Conservation (phyloP, 2,888 invertebrate species). For the Zaprionus obscuricornis region DNA sequence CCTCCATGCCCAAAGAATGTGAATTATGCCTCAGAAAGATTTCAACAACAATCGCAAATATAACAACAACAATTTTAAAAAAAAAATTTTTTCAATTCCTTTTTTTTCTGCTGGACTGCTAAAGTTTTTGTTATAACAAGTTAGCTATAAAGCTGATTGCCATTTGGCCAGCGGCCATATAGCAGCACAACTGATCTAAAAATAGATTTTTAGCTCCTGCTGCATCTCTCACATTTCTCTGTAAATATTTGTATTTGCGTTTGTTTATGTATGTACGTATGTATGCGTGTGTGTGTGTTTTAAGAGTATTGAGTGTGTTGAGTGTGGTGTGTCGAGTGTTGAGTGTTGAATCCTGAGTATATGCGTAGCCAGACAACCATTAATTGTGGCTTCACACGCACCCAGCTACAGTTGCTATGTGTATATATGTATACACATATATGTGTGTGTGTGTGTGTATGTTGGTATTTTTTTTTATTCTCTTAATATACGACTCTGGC, state of each 20-base stretch:
- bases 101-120: no score
- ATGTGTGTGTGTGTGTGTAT: no score
- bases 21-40: constrained; percentile 7
- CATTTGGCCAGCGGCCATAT: constrained; percentile 34
- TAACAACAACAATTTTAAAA: constrained; percentile 11
- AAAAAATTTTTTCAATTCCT: constrained; percentile 28
- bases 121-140: constrained; percentile 40
- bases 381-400: constrained; percentile 26
- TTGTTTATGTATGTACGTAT: not conserved
- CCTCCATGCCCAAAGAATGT: not conserved
- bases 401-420: no score
- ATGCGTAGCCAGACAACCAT: constrained; percentile 10
- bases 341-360: no score
- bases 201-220: constrained; percentile 37
- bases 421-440: no score
- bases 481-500: no score
- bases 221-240: not conserved
- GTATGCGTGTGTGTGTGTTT: not conserved
- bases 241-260: not conserved
- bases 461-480: no score
- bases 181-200: constrained; percentile 12
- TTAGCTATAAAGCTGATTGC: constrained; percentile 60
- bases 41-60: not conserved
- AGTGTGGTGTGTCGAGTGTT: no score
- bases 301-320: no score